Evolutionary conservation across 2,888 invertebrate genomes (phyloP), one percentile per base, ranked within the genome.

Genomic region (Colletes collaris): DNA sequence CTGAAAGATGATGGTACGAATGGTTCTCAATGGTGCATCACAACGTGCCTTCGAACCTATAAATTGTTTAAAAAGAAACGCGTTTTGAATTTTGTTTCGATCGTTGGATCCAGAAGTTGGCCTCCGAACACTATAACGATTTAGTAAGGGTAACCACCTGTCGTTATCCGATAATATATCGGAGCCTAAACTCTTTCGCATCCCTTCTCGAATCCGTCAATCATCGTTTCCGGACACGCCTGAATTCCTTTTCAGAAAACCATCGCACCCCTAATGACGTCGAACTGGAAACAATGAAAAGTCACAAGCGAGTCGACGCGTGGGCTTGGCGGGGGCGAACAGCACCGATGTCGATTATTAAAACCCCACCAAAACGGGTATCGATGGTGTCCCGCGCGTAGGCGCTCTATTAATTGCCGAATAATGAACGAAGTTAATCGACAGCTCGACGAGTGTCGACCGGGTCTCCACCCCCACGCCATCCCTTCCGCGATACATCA

Each of bases 361-460:
- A 90, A 90, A 90, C 82, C 76, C 72, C 81, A 82, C 81, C 82
- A 88, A 86, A 88, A 68, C 85, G 72, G 83, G 87, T 88, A 90
- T 88, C 86, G 88, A 86, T 85, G 85, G 65, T 69, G 69, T 70
- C 69, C 68, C 79, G 76, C 83, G 74, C 64, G 80, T 83, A 83
- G 81, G 83, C 88, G 71, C 72, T 72, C 75, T 83, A 88, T 89
- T 88, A 86, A 88, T 88, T 85, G 88, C 86, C 87, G 88, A 89
- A 90, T 92, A 89, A 90, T 90, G 90, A 91, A 92, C 89, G 88
- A 91, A 89, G 88, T 91, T 91, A 91, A 91, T 92, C 90, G 91
- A 90, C 89, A 90, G 88, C 86, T 87, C 87, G 88, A 88, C 89
- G 91, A 89, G 87, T 89, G 89, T 88, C 88, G 88, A 86, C 87